Conservation (phyloP, 2,797 vertebrate genomes). For the Typhlichthys eigenmanni region DNA sequence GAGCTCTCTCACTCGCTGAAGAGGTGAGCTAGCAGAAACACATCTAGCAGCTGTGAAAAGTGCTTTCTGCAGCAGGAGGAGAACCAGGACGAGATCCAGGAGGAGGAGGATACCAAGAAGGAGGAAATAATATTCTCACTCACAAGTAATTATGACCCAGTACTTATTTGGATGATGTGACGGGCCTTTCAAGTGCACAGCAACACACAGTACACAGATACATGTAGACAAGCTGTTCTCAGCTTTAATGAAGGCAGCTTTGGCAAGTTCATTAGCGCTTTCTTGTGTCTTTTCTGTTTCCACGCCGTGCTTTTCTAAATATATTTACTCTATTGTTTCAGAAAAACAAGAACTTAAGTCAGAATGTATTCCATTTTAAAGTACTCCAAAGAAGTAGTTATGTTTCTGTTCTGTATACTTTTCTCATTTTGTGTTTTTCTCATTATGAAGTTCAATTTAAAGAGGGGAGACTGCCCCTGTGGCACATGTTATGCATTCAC, state of each 20-base stretch:
- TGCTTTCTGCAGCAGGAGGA: slow-evolving; percentile 10
- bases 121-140: slow-evolving; percentile 30
- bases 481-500: no score
- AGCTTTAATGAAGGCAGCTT: slow-evolving; percentile 6
- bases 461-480: no score
- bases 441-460: no score
- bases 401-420: no score
- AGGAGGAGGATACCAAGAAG: slow-evolving; percentile 25
- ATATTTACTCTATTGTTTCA: not conserved
- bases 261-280: slow-evolving; percentile 18
- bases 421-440: no score
- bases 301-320: not conserved
- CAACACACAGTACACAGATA: not conserved
- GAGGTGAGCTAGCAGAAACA: slow-evolving; percentile 10
- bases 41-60: slow-evolving; percentile 13
- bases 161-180: slow-evolving; percentile 24
- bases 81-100: not conserved
- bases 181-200: slow-evolving; percentile 30
- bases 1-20: slow-evolving; percentile 10
- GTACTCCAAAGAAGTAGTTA: no score
- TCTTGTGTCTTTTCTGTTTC: not conserved
- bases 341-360: not conserved
- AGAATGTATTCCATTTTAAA: no score
- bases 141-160: slow-evolving; percentile 34
- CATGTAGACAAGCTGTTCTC: slow-evolving; percentile 1